Evolutionary conservation across 2,797 vertebrate species (phyloP).

Genomic region (Sebastes aleutianus): DNA sequence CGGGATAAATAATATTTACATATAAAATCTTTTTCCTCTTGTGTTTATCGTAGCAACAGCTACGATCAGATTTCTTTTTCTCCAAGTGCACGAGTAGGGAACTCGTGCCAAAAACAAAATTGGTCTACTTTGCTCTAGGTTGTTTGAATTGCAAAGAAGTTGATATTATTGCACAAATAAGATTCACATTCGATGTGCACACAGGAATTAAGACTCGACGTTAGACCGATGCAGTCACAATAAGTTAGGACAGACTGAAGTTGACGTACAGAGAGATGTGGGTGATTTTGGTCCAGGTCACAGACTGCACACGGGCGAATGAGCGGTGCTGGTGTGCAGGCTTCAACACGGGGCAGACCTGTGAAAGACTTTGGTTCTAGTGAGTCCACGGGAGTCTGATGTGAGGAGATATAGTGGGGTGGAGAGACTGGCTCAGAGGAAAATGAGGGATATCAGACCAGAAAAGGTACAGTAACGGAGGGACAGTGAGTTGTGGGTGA

Average conservation of each 20-base stretch:
- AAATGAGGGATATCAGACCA: background rate
- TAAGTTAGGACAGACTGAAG: conserved; percentile 41
- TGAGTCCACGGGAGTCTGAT: background rate
- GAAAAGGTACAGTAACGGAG: background rate
- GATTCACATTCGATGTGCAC: conserved; percentile 59
- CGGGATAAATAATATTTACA: conserved; percentile 76
- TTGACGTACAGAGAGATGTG: background rate
- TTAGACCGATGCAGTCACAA: conserved; percentile 36
- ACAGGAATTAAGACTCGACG: conserved; percentile 42
- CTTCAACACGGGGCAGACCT: background rate
- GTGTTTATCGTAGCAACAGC: conserved; percentile 23
- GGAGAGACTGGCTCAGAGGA: conserved; percentile 24
- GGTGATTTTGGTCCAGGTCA: conserved; percentile 12
- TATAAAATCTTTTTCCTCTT: conserved; percentile 21
- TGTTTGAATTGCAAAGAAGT: conserved; percentile 33
- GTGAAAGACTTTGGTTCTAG: conserved; percentile 28
- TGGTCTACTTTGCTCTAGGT: conserved; percentile 21
- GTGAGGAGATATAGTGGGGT: background rate
- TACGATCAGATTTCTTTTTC: conserved; percentile 5
- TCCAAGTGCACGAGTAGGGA: conserved; percentile 14
- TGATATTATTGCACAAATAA: conserved; percentile 73
- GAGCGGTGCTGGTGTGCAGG: background rate
- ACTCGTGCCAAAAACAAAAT: background rate
- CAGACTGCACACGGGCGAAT: background rate
- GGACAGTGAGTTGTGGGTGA: background rate